These are phyloP conservation scores for Lates japonicus DNA, from an alignment of 2,797 vertebrate species.

Conservation along the genomic window DNA sequence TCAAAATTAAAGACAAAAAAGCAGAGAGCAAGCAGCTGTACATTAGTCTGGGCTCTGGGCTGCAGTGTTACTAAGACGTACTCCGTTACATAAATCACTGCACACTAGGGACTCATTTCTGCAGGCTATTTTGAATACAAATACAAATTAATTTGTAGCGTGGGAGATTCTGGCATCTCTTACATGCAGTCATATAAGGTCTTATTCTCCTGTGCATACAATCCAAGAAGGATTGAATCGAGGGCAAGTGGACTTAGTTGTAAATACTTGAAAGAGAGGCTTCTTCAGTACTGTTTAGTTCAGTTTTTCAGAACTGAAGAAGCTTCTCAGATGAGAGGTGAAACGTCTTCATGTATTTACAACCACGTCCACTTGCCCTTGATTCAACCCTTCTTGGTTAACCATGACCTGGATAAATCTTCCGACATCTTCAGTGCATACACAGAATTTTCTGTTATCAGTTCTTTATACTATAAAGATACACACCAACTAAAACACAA, in stretches of 20 bases:
- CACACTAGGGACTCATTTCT: background rate
- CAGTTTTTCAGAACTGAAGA: no score
- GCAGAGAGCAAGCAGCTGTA: background rate
- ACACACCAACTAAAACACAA: background rate
- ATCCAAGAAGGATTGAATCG: no score
- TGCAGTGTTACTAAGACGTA: background rate
- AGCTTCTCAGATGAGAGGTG: no score
- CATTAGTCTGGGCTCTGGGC: background rate
- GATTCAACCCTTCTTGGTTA: no score
- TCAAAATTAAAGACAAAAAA: background rate
- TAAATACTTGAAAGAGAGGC: no score
- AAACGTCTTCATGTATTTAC: no score
- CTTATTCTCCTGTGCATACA: background rate
- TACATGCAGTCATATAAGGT: background rate
- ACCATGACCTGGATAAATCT: no score
- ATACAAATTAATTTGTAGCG: background rate
- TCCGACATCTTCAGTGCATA: background rate
- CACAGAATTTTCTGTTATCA: background rate
- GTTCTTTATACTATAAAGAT: background rate
- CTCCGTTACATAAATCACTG: background rate
- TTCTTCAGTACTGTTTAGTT: no score
- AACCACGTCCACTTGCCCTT: no score
- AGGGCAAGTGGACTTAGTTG: no score
- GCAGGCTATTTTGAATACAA: background rate
- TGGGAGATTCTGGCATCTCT: background rate